Conservation (phyloP, 1,140 invertebrate species). For the Riptortus pedestris region DNA sequence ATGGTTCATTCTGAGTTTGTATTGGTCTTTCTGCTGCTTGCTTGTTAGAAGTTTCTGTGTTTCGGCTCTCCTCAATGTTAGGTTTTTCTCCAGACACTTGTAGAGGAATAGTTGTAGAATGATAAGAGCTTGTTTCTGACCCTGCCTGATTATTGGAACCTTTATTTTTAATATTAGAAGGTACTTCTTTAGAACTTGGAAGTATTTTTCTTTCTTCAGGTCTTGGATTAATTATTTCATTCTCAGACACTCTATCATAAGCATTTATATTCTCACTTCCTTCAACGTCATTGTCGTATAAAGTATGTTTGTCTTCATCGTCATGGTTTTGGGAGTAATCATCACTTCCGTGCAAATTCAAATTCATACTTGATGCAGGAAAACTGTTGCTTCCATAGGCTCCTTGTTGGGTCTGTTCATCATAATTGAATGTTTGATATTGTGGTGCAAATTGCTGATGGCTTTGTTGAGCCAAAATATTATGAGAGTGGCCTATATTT, state of each 20-base stretch:
- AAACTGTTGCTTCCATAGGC: slow-evolving; percentile 30
- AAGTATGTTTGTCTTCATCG: not conserved
- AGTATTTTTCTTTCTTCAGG: not conserved
- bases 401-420: slow-evolving; percentile 38
- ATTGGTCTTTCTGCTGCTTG: not conserved
- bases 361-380: slow-evolving; percentile 24
- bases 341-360: not conserved
- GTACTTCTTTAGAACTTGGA: not conserved
- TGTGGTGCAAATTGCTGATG: slow-evolving; percentile 34
- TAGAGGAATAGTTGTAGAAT: not conserved
- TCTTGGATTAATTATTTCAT: slow-evolving; percentile 8
- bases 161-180: slow-evolving; percentile 9
- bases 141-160: not conserved
- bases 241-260: slow-evolving; percentile 8
- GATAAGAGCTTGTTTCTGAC: not conserved
- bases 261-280: slow-evolving; percentile 16
- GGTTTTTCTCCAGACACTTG: not conserved
- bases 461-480: slow-evolving; percentile 31
- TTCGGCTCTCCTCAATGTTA: slow-evolving; percentile 4
- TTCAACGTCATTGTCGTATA: slow-evolving; percentile 23
- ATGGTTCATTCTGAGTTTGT: not conserved
- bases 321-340: too few species aligned
- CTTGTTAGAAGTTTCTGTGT: not conserved
- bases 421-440: slow-evolving; percentile 44
- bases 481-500: not conserved